phyloP scores from a whole-genome alignment of 1,140 invertebrate genomes.

The Dendroctonus valens region DNA sequence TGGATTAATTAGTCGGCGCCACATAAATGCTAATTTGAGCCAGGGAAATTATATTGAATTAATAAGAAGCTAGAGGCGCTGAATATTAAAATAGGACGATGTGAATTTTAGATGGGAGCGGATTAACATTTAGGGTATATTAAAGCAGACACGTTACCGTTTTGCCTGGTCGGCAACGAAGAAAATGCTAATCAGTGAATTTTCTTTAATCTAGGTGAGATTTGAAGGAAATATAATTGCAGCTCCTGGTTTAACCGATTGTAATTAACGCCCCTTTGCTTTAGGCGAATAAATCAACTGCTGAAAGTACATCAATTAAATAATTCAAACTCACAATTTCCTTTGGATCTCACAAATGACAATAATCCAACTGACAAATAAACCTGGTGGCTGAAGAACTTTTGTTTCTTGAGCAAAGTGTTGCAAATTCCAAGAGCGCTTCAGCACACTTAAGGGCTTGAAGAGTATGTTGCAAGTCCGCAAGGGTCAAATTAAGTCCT shows the following conservation, averaged over 20 bases:
- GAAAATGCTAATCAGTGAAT: slow-evolving; percentile 10
- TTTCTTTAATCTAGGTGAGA: slow-evolving; percentile 1
- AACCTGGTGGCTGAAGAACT: too few species aligned
- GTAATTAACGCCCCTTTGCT: too few species aligned
- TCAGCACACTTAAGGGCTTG: neutral
- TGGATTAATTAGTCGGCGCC: too few species aligned
- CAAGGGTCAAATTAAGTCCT: slow-evolving; percentile 16
- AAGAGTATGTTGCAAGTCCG: slow-evolving; percentile 10
- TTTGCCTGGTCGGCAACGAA: slow-evolving; percentile 10
- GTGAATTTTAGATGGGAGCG: slow-evolving; percentile 1
- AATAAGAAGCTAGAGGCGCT: slow-evolving; percentile 7
- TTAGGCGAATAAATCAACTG: too few species aligned
- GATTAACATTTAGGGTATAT: slow-evolving; percentile 19
- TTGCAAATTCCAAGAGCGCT: too few species aligned
- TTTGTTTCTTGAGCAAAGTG: too few species aligned
- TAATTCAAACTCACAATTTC: too few species aligned
- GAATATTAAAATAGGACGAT: slow-evolving; percentile 13
- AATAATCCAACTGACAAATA: too few species aligned
- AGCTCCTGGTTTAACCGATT: too few species aligned
- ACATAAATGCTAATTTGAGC: too few species aligned
- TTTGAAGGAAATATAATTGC: neutral
- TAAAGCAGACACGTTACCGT: slow-evolving; percentile 6
- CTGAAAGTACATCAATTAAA: too few species aligned
- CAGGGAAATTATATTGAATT: slow-evolving; percentile 4
- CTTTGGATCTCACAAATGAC: too few species aligned